Evolutionary conservation across 2,888 invertebrate species (phyloP).

Genomic region (Clostera curtula): DNA sequence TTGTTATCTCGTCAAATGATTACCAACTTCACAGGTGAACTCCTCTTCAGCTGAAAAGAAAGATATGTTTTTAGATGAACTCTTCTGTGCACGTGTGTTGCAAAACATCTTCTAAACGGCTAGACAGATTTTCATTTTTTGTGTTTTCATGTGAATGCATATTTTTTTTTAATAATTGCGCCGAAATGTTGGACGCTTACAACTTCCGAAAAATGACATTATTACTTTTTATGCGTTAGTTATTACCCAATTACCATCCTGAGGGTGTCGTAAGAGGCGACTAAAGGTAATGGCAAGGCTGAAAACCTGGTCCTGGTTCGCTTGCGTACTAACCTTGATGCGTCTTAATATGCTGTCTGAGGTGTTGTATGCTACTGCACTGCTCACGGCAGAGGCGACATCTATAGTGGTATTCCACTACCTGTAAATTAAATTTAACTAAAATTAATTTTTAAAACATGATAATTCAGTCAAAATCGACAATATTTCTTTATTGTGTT

Average conservation of each 20-base stretch:
- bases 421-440: constrained; percentile 30
- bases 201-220: no score
- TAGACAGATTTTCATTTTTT: neutral
- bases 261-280: no score
- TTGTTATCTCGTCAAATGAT: constrained; percentile 26
- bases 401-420: constrained; percentile 52
- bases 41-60: constrained; percentile 37
- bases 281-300: no score
- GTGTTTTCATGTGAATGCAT: no score
- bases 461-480: no score
- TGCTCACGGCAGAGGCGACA: constrained; percentile 47
- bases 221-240: no score
- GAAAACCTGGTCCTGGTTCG: no score
- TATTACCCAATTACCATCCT: no score
- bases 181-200: no score
- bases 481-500: no score
- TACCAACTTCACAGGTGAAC: constrained; percentile 49
- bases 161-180: no score
- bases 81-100: neutral
- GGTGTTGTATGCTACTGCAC: constrained; percentile 32
- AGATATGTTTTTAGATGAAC: neutral
- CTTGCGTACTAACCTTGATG: constrained; percentile 57
- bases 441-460: no score
- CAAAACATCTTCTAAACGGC: neutral
- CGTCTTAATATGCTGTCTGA: constrained; percentile 34